Base-by-base conservation (phyloP, 2,113 vertebrate genomes). In the Nettapus auritus region DNA sequence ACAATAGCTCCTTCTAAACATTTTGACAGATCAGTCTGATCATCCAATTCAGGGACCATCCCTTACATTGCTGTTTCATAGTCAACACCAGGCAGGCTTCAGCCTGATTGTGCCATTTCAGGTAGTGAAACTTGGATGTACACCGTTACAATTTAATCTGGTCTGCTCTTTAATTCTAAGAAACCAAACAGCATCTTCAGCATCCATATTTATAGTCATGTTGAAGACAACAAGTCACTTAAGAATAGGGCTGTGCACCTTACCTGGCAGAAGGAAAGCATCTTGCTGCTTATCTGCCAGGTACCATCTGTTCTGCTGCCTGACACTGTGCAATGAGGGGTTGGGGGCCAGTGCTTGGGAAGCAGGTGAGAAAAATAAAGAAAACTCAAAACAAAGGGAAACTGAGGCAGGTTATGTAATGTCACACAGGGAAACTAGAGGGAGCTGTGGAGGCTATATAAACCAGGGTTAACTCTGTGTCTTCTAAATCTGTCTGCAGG, bases 401-500 rank as follows among this genome's bases (percentile, higher is more conserved):
- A 64, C 4, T n/a, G 52, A 86, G 50, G 73, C 40, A 36, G 5
- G 56, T 12, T 44, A 46, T 89, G 95, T 23, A 74, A 52, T 56
- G 5, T 9, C 69, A 5, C 0, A 2, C 2, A 14, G 22, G 19
- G 5, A 84, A 22, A 44, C 69, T 74, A 96, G 95, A 91, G 95
- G 95, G 96, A 92, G 93, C 90, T 82, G 60, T 25, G 13, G 90
- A 89, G 77, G 71, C 21, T 12, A n/a, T 31, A 33, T 6, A 4
- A 3, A 8, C 13, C 36, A 3, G 6, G 6, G 20, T 17, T 40
- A 11, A 8, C 21, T 70, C 5, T 2, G 36, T 44, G 16, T 1
- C 42, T n/a, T 29, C 1, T 16, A 38, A 42, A 42, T 8, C n/a
- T 26, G 2, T 6, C 20, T 53, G 46, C 56, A 3, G 2, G 44